Evolutionary conservation across 2,888 invertebrate species (phyloP).

Genomic region (Pocota personata): DNA sequence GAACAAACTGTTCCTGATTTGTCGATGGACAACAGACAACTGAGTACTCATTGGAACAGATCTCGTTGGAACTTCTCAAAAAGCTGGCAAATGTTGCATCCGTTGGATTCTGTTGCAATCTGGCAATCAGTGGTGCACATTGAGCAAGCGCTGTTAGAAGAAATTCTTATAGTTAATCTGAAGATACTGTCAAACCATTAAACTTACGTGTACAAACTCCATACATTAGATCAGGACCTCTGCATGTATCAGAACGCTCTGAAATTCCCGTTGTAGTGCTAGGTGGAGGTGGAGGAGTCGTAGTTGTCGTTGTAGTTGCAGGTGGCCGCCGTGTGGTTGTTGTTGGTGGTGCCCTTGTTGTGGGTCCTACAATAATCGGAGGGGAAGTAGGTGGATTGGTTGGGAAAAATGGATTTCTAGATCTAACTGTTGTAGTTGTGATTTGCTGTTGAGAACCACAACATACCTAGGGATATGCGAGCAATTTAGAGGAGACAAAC

Average conservation of each 20-base stretch:
- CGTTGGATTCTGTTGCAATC: conserved; percentile 75
- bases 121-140: conserved; percentile 76
- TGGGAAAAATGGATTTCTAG: conserved; percentile 54
- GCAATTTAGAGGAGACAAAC: conserved; percentile 1
- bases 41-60: conserved; percentile 76
- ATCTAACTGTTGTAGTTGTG: conserved; percentile 39
- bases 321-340: conserved; percentile 5
- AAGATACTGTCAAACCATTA: not conserved
- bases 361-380: conserved; percentile 30
- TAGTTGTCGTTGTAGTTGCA: conserved; percentile 30
- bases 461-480: conserved; percentile 77
- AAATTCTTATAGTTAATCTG: not conserved
- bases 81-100: conserved; percentile 77
- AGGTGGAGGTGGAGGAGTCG: conserved; percentile 53
- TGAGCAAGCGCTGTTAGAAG: conserved; percentile 75
- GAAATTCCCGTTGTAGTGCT: conserved; percentile 65
- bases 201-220: conserved; percentile 78
- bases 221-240: conserved; percentile 75
- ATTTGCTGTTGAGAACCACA: conserved; percentile 72
- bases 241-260: conserved; percentile 74
- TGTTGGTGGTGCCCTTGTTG: conserved; percentile 32
- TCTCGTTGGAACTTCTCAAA: conserved; percentile 77
- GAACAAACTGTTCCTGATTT: not conserved
- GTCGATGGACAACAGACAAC: conserved; percentile 79
- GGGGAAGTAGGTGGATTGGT: conserved; percentile 30